These are phyloP conservation scores for Drosophila fulvimacula DNA, from an alignment of 2,888 invertebrate species.

Conservation along the genomic window DNA sequence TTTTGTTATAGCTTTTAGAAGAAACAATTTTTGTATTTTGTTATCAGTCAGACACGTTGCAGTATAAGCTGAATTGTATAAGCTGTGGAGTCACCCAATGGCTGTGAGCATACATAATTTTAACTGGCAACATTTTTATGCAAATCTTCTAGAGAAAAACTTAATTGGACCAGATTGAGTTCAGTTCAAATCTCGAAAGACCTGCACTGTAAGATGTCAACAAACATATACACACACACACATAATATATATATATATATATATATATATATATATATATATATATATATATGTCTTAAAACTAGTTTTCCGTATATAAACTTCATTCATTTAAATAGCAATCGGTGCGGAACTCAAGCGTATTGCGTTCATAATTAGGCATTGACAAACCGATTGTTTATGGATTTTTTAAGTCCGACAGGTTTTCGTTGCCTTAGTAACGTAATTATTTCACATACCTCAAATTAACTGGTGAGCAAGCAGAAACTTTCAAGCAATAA, in stretches of 20 bases:
- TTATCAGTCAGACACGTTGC: constrained; percentile 5
- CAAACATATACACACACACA: no score
- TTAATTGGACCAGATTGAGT: constrained; percentile 38
- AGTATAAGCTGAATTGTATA: constrained; percentile 10
- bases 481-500: constrained; percentile 2
- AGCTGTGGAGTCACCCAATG: background rate
- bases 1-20: background rate
- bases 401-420: constrained; percentile 33
- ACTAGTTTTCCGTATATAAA: constrained; percentile 65
- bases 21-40: constrained; percentile 6
- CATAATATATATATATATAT: no score
- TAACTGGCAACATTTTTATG: constrained; percentile 31
- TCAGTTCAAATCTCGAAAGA: constrained; percentile 48
- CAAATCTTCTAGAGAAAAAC: constrained; percentile 52
- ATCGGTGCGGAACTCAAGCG: constrained; percentile 67
- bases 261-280: no score
- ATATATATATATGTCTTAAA: constrained; percentile 15
- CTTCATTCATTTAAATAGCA: constrained; percentile 60
- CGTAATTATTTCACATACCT: constrained; percentile 5
- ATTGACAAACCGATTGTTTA: constrained; percentile 32
- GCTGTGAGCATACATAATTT: constrained; percentile 7
- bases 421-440: constrained; percentile 30
- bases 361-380: constrained; percentile 56
- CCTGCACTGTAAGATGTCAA: constrained; percentile 68
- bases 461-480: background rate